phyloP scores from a whole-genome alignment of 1,140 invertebrate genomes.

The Pteromalus puparum region DNA sequence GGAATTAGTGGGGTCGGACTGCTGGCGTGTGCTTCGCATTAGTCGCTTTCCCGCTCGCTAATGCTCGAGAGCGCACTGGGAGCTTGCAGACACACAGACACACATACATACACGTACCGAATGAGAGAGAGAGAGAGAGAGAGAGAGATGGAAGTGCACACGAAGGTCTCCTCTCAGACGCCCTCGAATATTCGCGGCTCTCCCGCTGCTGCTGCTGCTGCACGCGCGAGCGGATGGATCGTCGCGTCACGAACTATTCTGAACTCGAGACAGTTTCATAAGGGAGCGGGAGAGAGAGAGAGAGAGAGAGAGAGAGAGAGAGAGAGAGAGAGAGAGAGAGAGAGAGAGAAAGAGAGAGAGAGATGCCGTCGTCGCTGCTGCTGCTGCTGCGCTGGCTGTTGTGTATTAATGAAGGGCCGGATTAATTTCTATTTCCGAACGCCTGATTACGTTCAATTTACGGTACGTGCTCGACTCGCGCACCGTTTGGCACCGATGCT shows the following conservation, averaged over 20 bases:
- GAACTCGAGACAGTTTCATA: slow-evolving; percentile 36
- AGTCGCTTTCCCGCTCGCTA: slow-evolving; percentile 31
- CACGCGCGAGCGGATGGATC: not conserved
- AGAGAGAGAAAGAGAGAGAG: too few relatives aligned
- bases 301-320: too few relatives aligned
- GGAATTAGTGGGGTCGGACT: slow-evolving; percentile 51
- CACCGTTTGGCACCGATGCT: not conserved
- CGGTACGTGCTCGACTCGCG: not conserved
- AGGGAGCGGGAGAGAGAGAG: not conserved
- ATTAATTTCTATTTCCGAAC: slow-evolving; percentile 39
- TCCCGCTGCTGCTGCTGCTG: too few relatives aligned
- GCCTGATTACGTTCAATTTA: slow-evolving; percentile 11
- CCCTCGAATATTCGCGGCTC: slow-evolving; percentile 11
- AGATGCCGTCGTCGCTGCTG: not conserved
- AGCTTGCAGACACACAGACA: too few relatives aligned
- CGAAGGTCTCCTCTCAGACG: slow-evolving; percentile 17
- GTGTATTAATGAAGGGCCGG: slow-evolving; percentile 26
- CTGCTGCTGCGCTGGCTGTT: not conserved
- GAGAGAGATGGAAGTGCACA: not conserved
- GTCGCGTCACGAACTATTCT: slow-evolving; percentile 45
- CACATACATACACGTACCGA: not conserved
- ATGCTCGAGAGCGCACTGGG: not conserved
- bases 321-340: too few relatives aligned
- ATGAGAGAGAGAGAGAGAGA: slow-evolving; percentile 26
- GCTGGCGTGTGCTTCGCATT: slow-evolving; percentile 35